Percentiles rank a stretch among this genome's conserved stretches.
phyloP scores from a whole-genome alignment of 2,797 vertebrate species.

The Gambelia wislizenii region DNA sequence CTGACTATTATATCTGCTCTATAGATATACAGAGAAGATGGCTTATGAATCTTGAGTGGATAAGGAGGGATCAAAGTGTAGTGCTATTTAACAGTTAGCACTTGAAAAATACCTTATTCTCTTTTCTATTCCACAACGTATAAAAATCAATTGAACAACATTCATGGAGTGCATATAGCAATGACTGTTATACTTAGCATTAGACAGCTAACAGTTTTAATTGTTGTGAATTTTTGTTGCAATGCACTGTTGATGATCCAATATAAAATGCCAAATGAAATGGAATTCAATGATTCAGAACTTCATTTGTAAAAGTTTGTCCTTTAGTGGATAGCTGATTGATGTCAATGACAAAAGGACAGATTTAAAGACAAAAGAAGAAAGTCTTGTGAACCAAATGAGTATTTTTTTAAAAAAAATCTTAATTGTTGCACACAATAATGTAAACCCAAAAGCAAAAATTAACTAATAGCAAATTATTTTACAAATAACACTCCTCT shows the following conservation, averaged over 20 bases:
- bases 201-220: background rate
- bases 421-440: background rate
- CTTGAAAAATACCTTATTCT: background rate
- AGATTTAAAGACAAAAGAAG: background rate
- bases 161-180: background rate
- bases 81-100: constrained; percentile 11
- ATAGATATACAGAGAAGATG: background rate
- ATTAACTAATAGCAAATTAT: background rate
- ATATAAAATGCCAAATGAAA: constrained; percentile 12
- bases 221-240: background rate
- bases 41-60: background rate
- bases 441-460: constrained; percentile 23
- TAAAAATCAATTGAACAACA: constrained; percentile 11
- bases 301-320: background rate
- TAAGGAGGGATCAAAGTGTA: constrained; percentile 12
- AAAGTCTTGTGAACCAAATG: no score
- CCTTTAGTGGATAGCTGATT: background rate
- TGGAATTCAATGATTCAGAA: background rate
- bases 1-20: background rate
- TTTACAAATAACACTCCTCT: no score
- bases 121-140: background rate
- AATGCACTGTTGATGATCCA: background rate
- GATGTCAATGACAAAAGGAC: constrained; percentile 1
- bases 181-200: background rate
- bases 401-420: background rate